A percentile compares a stretch with the other conserved stretches of the same genome.
Evolutionary conservation across 1,140 invertebrate species (phyloP).

Genomic region (Pantala flavescens): DNA sequence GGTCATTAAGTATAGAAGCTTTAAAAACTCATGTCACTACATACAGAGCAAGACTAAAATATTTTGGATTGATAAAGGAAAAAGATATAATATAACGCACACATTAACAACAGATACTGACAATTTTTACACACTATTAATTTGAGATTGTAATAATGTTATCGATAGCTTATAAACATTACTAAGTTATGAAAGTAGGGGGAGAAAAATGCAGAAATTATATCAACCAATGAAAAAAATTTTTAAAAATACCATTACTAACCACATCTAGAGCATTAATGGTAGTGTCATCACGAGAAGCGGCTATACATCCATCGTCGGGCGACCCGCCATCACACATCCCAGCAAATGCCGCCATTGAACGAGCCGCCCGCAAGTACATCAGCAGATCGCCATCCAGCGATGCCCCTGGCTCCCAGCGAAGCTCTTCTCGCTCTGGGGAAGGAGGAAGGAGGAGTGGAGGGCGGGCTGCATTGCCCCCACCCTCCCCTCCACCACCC

Average conservation of each 20-base stretch:
- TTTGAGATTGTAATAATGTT: too few relatives aligned
- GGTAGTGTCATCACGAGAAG: conserved; percentile 92
- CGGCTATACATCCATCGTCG: conserved; percentile 92
- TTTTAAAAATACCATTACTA: conserved; percentile 29
- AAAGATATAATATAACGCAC: too few relatives aligned
- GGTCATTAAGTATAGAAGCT: too few relatives aligned
- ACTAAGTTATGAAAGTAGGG: too few relatives aligned
- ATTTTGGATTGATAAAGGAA: too few relatives aligned
- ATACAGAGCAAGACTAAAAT: too few relatives aligned
- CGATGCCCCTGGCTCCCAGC: conserved; percentile 85
- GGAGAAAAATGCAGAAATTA: too few relatives aligned
- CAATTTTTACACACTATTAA: too few relatives aligned
- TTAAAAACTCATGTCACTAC: too few relatives aligned
- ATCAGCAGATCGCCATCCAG: conserved; percentile 91
- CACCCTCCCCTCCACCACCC: not conserved
- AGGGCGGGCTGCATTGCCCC: not conserved
- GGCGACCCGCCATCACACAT: conserved; percentile 97
- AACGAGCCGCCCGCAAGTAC: conserved; percentile 91
- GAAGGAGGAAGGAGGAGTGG: not conserved
- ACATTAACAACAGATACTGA: too few relatives aligned
- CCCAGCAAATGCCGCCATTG: conserved; percentile 88
- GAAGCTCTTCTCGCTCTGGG: conserved; percentile 68
- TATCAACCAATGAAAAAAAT: too few relatives aligned
- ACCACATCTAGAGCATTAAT: conserved; percentile 92
- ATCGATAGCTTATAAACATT: too few relatives aligned